phyloP scores from a whole-genome alignment of 2,113 vertebrate genomes.

The Oenanthe oenanthe region DNA sequence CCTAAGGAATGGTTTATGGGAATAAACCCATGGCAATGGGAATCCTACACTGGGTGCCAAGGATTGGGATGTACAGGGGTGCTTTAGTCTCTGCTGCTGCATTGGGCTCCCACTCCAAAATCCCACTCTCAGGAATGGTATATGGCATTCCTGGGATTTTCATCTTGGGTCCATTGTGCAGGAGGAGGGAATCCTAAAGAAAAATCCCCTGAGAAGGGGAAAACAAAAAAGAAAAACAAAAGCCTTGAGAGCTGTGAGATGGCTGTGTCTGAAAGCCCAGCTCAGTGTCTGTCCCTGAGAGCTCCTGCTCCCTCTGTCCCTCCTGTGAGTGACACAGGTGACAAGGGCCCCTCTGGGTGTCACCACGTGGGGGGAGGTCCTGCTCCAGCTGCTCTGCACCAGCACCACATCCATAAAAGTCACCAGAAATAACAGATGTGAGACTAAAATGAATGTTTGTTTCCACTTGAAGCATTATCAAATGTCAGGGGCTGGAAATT shows the following conservation, averaged over 20 bases:
- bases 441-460: not conserved
- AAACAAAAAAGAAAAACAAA: too few species aligned
- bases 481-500: not conserved
- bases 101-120: not conserved
- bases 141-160: not conserved
- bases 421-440: not conserved
- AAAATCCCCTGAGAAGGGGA: not conserved
- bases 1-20: not conserved
- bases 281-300: not conserved
- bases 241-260: not conserved
- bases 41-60: not conserved
- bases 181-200: not conserved
- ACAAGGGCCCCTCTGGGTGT: not conserved
- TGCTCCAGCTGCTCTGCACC: not conserved
- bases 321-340: not conserved
- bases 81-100: not conserved
- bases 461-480: not conserved
- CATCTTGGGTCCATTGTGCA: not conserved
- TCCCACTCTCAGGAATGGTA: fast-evolving
- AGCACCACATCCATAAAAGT: not conserved
- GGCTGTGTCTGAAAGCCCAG: not conserved
- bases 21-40: not conserved
- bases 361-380: not conserved
- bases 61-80: fast-evolving
- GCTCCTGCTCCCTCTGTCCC: not conserved